Base-by-base conservation (phyloP, 2,113 vertebrate species). In the Cheilinus undulatus region DNA sequence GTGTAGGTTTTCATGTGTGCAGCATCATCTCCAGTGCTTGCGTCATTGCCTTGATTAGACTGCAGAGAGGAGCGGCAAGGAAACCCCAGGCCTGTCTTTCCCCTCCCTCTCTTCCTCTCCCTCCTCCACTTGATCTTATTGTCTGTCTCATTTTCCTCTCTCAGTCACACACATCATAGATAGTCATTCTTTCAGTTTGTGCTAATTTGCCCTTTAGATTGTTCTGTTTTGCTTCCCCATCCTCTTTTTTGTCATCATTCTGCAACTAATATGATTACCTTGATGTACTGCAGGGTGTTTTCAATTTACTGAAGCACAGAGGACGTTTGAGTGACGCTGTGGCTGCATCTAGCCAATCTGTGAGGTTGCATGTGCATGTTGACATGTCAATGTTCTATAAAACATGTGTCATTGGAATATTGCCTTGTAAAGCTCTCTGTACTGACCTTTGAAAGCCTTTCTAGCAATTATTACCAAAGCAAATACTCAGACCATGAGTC, bases 31-130 rank as follows among this genome's bases (percentile, higher is more conserved):
- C 34, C 48, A 59, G 65, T 71, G 46, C 69, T 57, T 88, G 82
- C 81, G 75, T 91, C 87, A 91, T 72, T 64, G 58, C 38, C 60
- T 63, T 70, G 77, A 86, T 89, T 80, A 65, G 61, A 82, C 70
- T 69, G 76, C 78, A 72, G 32, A 80, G 53, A 57, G 45, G 61
- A 67, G 68, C 86, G 73, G 59, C 67, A 52, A 92, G 89, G 90
- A 91, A 93, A 90, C 85, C 90, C 86, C 79, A 70, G 69, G 17
- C 34, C 46, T 76, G 80, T 59, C 26, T 48, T 36, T 3, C 52
- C 72, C 70, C 73, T 73, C 56, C 57, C 58, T 68, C 23, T 74
- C 79, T 61, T 57, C 57, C 70, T 77, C 54, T 61, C 45, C 63
- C 69, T 64, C 70, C 53, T 62, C 66, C 52, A 43, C 51, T 46